Evolutionary conservation across 1,140 invertebrate species (phyloP).

Genomic region (Bilobella aurantiaca): DNA sequence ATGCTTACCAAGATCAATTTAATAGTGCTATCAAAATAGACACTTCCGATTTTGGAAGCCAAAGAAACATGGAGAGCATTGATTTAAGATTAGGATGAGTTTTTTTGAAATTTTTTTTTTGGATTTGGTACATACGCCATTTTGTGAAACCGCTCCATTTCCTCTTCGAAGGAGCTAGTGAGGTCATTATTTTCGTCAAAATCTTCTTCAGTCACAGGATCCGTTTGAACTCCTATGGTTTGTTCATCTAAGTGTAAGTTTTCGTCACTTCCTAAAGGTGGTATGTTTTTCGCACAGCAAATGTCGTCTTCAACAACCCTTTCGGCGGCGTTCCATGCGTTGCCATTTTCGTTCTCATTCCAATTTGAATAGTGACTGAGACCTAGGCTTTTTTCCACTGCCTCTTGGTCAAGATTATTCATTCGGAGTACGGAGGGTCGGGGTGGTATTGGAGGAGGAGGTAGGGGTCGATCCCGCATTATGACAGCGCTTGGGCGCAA

Average conservation of each 20-base stretch:
- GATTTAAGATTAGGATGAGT: not conserved
- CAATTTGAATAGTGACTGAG: constrained; percentile 32
- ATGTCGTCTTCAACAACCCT: constrained; percentile 14
- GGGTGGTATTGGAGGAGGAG: constrained; percentile 27
- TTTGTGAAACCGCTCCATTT: constrained; percentile 24
- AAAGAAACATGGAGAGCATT: too few species aligned
- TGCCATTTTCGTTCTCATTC: constrained; percentile 17
- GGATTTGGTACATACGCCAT: constrained; percentile 21
- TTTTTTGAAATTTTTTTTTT: not conserved
- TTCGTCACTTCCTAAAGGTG: constrained; percentile 9
- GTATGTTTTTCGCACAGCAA: constrained; percentile 23
- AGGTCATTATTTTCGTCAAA: constrained; percentile 15
- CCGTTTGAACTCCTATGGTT: constrained; percentile 32
- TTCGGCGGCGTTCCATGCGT: not conserved
- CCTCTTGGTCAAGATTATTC: constrained; percentile 29
- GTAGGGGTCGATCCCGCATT: constrained; percentile 32
- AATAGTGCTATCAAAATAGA: too few species aligned
- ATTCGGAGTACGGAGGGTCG: constrained; percentile 16
- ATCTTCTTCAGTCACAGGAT: constrained; percentile 30
- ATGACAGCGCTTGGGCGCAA: constrained; percentile 22
- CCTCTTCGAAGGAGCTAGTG: constrained; percentile 22
- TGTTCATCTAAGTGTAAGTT: constrained; percentile 4
- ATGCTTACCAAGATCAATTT: too few species aligned
- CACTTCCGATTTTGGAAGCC: too few species aligned
- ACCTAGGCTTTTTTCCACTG: constrained; percentile 16